phyloP scores from a whole-genome alignment of 53 echinoderm and acorn worm genomes.

The Henricia sp. region DNA sequence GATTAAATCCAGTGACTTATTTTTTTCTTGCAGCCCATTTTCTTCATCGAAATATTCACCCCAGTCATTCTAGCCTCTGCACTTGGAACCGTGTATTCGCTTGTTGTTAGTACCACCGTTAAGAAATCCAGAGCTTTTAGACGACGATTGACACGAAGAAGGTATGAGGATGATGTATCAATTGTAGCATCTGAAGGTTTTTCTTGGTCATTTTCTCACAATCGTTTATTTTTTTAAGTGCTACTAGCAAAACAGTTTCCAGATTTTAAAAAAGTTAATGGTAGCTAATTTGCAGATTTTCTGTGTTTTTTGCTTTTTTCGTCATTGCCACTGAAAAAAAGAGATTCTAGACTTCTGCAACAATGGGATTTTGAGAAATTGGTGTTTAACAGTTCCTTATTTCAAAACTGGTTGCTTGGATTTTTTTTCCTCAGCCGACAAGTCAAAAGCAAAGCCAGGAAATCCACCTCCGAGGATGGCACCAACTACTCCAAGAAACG shows the following conservation, averaged over 20 bases:
- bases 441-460: conserved; percentile 19
- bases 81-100: conserved; percentile 95
- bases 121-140: conserved; percentile 42
- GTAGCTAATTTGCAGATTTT: no score
- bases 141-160: conserved; percentile 36
- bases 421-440: no score
- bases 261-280: background rate
- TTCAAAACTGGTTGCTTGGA: no score
- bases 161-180: background rate
- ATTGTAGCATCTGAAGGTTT: background rate
- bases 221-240: background rate
- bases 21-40: conserved; percentile 72
- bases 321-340: no score
- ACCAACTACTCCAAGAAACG: conserved; percentile 25
- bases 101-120: conserved; percentile 92
- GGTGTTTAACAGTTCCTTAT: no score
- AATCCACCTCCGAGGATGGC: conserved; percentile 8
- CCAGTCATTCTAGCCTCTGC: conserved; percentile 82
- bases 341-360: no score
- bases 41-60: conserved; percentile 81
- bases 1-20: background rate
- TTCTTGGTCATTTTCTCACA: background rate
- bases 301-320: no score
- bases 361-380: no score
- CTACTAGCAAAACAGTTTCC: background rate